Conservation (phyloP, 1,140 invertebrate genomes). For the Drosophila kohkoa region DNA sequence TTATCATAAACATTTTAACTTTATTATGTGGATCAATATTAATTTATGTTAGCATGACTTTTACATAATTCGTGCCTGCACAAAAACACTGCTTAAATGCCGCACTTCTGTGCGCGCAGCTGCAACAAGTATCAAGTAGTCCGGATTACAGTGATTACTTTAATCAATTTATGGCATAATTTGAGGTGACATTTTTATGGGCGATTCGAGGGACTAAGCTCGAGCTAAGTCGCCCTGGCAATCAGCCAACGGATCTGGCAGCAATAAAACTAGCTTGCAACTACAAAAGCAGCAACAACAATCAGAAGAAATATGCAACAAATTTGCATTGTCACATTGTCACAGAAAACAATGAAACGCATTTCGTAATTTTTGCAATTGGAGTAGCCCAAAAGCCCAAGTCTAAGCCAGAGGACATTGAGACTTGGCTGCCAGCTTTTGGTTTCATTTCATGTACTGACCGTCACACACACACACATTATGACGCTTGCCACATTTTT, state of each 20-base stretch:
- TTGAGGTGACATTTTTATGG: constrained; percentile 48
- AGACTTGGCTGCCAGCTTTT: constrained; percentile 43
- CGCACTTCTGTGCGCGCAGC: constrained; percentile 7
- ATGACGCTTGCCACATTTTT: constrained; percentile 38
- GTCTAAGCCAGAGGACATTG: constrained; percentile 23
- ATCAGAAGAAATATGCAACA: constrained; percentile 44
- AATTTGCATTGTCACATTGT: constrained; percentile 51
- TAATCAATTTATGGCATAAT: constrained; percentile 57
- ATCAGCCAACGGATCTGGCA: constrained; percentile 45
- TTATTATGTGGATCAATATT: too few species aligned
- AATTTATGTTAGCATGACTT: too few species aligned
- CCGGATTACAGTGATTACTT: constrained; percentile 35
- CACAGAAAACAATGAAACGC: constrained; percentile 62
- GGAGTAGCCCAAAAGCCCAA: constrained; percentile 46
- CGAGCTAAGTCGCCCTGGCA: constrained; percentile 35
- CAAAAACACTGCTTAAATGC: neutral
- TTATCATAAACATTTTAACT: too few species aligned
- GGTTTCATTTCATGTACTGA: constrained; percentile 38
- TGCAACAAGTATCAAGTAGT: constrained; percentile 3
- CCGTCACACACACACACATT: neutral
- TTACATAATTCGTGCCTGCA: neutral
- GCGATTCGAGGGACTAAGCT: constrained; percentile 42
- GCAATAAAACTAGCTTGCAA: constrained; percentile 38
- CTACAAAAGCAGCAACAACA: neutral
- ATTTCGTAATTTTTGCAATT: constrained; percentile 70